Evolutionary conservation across 2,797 vertebrate genomes (phyloP).

Genomic region (Betta splendens): DNA sequence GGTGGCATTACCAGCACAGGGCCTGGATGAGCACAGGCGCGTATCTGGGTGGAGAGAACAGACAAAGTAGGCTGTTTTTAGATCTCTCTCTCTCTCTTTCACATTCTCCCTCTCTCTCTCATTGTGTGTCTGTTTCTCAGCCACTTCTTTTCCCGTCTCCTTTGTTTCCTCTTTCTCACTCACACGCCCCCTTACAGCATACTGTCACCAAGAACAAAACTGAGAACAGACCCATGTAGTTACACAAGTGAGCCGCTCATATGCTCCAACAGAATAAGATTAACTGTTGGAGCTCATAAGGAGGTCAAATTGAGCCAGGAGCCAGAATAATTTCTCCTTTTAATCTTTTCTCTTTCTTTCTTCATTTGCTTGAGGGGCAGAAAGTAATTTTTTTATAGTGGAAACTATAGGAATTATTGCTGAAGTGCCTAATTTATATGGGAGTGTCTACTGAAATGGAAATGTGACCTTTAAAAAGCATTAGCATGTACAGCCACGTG

Average conservation of each 20-base stretch:
- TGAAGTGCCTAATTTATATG: conserved; percentile 5
- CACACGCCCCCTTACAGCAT: conserved; percentile 29
- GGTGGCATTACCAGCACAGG: conserved; percentile 89
- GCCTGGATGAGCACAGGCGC: conserved; percentile 84
- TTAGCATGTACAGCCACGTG: not conserved
- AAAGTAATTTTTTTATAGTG: conserved; percentile 11
- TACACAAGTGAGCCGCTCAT: conserved; percentile 23
- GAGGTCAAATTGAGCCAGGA: conserved; percentile 46
- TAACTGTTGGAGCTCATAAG: conserved; percentile 33
- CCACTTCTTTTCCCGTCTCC: conserved; percentile 1
- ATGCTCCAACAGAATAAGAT: conserved; percentile 40
- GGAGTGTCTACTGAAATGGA: conserved; percentile 16
- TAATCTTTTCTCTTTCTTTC: conserved; percentile 30
- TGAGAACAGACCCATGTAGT: conserved; percentile 33
- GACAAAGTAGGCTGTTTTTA: conserved; percentile 47
- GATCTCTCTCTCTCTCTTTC: conserved; percentile 16
- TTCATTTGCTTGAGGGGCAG: conserved; percentile 9
- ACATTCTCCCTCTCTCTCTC: conserved; percentile 9
- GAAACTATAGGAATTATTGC: not conserved
- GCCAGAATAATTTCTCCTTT: conserved; percentile 6
- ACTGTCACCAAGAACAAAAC: conserved; percentile 48
- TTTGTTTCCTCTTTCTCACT: conserved; percentile 32
- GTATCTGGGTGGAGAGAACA: conserved; percentile 72
- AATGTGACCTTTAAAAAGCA: conserved; percentile 26
- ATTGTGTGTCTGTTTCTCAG: conserved; percentile 5